Evolutionary conservation across 1,140 invertebrate genomes (phyloP).

Genomic region (Solenopsis invicta): DNA sequence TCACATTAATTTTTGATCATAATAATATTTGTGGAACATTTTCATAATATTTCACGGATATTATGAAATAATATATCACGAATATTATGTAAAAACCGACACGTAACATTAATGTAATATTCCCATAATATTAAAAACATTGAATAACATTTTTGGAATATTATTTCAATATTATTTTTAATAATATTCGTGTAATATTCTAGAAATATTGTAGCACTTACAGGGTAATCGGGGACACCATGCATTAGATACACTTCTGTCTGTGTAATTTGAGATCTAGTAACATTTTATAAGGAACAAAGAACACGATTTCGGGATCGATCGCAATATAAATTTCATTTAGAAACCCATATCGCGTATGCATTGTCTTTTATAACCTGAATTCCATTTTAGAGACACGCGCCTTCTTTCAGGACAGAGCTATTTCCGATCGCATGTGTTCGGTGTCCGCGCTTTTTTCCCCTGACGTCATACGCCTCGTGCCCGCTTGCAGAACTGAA

Average conservation of each 20-base stretch:
- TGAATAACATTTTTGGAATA: too few relatives aligned
- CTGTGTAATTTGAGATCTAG: background rate
- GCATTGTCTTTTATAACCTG: background rate
- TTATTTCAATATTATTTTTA: too few relatives aligned
- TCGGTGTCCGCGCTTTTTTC: background rate
- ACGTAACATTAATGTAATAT: too few relatives aligned
- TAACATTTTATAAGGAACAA: too few relatives aligned
- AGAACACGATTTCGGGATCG: background rate
- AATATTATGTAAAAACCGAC: too few relatives aligned
- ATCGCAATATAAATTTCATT: background rate
- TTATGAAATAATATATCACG: too few relatives aligned
- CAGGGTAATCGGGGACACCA: background rate
- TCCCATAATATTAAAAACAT: too few relatives aligned
- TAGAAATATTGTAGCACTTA: too few relatives aligned
- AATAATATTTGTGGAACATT: too few relatives aligned
- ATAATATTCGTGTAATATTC: too few relatives aligned
- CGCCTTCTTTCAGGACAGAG: background rate
- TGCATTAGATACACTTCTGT: background rate
- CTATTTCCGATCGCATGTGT: constrained; percentile 1
- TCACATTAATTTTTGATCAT: too few relatives aligned
- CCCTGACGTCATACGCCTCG: background rate
- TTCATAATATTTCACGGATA: too few relatives aligned
- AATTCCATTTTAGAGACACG: background rate
- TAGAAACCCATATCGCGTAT: background rate
- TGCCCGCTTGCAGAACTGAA: background rate